Conservation (phyloP, 2,113 vertebrate genomes). For the Rousettus leschenaultii region DNA sequence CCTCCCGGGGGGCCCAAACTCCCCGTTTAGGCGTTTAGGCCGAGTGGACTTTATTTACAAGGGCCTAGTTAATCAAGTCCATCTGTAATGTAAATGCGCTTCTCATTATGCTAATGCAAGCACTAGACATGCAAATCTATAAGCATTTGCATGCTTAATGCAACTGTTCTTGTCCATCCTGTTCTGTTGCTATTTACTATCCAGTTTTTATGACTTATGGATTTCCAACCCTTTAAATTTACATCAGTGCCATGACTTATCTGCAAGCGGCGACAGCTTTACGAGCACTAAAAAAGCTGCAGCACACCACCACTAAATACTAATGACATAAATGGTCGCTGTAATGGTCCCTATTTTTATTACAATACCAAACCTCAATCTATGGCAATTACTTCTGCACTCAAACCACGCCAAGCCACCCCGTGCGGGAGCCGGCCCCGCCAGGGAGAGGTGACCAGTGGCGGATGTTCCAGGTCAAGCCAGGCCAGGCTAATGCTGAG, state of each 20-base stretch:
- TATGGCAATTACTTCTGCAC: slow-evolving; percentile 87
- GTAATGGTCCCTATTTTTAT: slow-evolving; percentile 90
- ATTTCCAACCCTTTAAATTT: slow-evolving; percentile 90
- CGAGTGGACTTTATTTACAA: slow-evolving; percentile 72
- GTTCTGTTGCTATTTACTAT: slow-evolving; percentile 84
- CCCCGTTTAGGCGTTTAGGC: neutral
- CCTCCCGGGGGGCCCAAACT: neutral
- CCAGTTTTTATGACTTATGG: slow-evolving; percentile 94
- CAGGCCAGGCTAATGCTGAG: slow-evolving; percentile 40
- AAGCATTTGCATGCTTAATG: slow-evolving; percentile 82
- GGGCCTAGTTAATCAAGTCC: slow-evolving; percentile 75
- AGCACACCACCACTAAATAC: slow-evolving; percentile 87
- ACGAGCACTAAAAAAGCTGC: slow-evolving; percentile 94
- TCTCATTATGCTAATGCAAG: slow-evolving; percentile 80
- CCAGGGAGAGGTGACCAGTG: neutral
- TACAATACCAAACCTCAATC: slow-evolving; percentile 89
- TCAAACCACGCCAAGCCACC: slow-evolving; percentile 73
- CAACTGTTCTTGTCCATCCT: slow-evolving; percentile 81
- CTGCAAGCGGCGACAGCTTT: slow-evolving; percentile 92
- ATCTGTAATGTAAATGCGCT: slow-evolving; percentile 74
- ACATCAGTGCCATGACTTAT: slow-evolving; percentile 89
- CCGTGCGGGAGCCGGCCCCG: slow-evolving; percentile 44
- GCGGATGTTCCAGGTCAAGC: slow-evolving; percentile 25
- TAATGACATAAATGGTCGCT: slow-evolving; percentile 93
- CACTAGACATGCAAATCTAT: slow-evolving; percentile 82